Base-by-base conservation (phyloP, 2,797 vertebrate genomes). In the Microchirus variegatus region DNA sequence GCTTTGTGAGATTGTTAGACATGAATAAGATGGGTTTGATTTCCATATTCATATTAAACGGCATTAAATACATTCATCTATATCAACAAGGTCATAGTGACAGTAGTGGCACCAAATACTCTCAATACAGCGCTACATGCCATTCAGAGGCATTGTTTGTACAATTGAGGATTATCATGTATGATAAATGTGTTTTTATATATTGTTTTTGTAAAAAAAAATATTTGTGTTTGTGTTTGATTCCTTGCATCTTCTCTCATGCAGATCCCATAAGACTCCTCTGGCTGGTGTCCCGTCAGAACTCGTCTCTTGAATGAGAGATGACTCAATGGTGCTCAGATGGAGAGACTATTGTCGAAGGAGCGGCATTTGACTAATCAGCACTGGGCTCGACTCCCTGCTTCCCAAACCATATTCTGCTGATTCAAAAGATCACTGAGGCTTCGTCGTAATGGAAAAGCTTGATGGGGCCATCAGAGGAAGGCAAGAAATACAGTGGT, bases 351-450 rank as follows among this genome's bases (percentile, higher is more conserved):
- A 77, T 80, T 78, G 80, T 78, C 80, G 69, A 67, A 83, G 83
- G 84, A 79, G 83, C 82, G 53, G 67, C 81, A 77, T 87, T 82
- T 83, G 81, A 87, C 84, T 89, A 86, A 90, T 90, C 86, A 88
- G 80, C 77, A 80, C 77, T 63, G 78, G 83, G 78, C 80, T 82
- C 47, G 2, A 70, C 78, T 84, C 81, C 82, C 85, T 72, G 58
- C 41, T 70, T 82, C 80, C 78, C 77, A 73, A 77, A 84, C 68
- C 75, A 54, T 72, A 87, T 87, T 88, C 74, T 86, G 81, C 77
- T 87, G 88, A 89, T 90, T 90, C 88, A 90, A 88, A 87, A 78
- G 87, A 80, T 87, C 80, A 70, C 73, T 26, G 74, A 84, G 78
- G 75, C 80, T 57, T 65, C 3, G 10, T 43, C 59, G 74, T 74